Conservation (phyloP, 2,797 vertebrate genomes). For the Typhlichthys eigenmanni region DNA sequence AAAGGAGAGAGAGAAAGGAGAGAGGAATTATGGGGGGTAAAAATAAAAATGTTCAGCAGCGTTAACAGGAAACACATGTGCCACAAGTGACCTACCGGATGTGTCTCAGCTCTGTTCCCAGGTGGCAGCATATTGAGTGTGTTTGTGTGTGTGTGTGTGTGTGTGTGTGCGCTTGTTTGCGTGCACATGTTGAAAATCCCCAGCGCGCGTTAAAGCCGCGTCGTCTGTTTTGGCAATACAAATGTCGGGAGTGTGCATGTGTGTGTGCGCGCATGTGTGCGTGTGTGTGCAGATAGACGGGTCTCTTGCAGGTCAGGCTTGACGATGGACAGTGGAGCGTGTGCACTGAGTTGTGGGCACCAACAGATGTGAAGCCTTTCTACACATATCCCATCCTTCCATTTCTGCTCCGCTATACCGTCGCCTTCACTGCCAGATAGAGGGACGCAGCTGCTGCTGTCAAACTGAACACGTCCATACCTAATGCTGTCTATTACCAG, state of each 20-base stretch:
- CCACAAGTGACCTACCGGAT: conserved; percentile 51
- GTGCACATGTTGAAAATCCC: neutral
- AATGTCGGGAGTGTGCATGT: conserved; percentile 43
- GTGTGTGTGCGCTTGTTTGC: conserved; percentile 3
- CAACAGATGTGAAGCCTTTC: conserved; percentile 56
- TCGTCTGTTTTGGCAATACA: conserved; percentile 21
- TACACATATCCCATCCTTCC: conserved; percentile 38
- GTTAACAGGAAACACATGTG: conserved; percentile 54
- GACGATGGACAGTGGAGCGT: conserved; percentile 49
- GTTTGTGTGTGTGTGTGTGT: conserved; percentile 15
- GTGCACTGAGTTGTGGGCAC: conserved; percentile 60
- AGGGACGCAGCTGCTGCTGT: conserved; percentile 59
- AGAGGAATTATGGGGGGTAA: conserved; percentile 6
- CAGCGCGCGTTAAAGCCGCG: conserved; percentile 39
- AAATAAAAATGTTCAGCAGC: conserved; percentile 38
- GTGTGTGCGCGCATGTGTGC: conserved; percentile 37
- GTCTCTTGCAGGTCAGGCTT: conserved; percentile 61
- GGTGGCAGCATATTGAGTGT: conserved; percentile 33
- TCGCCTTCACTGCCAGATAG: conserved; percentile 25
- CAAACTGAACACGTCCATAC: conserved; percentile 41
- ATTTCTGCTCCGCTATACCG: conserved; percentile 43
- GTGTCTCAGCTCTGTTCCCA: conserved; percentile 58
- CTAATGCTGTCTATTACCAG: conserved; percentile 36
- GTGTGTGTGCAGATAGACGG: conserved; percentile 37
- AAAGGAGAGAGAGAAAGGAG: conserved; percentile 33